Evolutionary conservation across 2,888 invertebrate species (phyloP).

Genomic region (Acholoe squamosa): DNA sequence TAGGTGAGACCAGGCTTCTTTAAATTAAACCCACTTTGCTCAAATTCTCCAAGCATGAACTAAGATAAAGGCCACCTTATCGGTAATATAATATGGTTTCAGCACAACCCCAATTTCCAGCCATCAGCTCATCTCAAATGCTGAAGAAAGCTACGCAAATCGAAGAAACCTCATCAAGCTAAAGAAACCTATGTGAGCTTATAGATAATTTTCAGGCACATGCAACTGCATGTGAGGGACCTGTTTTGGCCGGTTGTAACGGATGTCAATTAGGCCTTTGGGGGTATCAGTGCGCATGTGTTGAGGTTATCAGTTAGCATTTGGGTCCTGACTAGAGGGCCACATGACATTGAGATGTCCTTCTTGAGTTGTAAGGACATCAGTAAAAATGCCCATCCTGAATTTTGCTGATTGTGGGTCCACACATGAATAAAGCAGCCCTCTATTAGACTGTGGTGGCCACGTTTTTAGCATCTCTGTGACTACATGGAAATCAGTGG

Average conservation of each 20-base stretch:
- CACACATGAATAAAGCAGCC: too few relatives aligned
- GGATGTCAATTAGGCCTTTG: background rate
- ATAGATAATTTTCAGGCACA: background rate
- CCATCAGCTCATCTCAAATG: background rate
- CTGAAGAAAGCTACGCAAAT: background rate
- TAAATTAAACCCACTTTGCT: background rate
- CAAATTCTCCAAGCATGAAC: background rate
- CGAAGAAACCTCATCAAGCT: background rate
- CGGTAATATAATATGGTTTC: conserved; percentile 15
- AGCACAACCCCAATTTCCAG: background rate
- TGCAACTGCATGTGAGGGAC: background rate
- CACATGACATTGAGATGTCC: background rate
- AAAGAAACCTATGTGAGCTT: background rate
- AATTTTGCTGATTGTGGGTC: too few relatives aligned
- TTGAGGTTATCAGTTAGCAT: background rate
- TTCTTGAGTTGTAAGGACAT: background rate
- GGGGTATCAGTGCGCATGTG: background rate
- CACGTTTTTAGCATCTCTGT: too few relatives aligned
- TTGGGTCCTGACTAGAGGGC: background rate
- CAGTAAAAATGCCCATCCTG: background rate
- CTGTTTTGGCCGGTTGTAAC: background rate
- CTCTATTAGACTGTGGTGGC: too few relatives aligned
- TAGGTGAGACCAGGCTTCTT: background rate
- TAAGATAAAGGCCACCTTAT: background rate
- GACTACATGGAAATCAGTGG: too few relatives aligned